phyloP scores from a whole-genome alignment of 2,113 vertebrate species.

The Argyrosomus japonicus region DNA sequence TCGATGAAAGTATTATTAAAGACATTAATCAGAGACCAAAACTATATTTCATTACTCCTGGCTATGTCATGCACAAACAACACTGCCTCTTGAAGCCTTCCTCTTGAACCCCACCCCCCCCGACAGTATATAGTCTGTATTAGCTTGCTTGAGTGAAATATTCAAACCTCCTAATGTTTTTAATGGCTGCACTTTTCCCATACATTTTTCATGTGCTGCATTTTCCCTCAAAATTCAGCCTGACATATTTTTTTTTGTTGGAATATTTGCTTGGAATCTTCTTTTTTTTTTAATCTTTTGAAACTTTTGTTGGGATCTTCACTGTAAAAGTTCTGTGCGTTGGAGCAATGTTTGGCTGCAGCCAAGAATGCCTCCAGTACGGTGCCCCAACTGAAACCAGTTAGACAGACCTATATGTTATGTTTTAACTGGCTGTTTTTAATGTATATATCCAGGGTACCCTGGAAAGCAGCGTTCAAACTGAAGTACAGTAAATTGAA shows the following conservation, averaged over 20 bases:
- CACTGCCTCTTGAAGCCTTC: not conserved
- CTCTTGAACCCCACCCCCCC: no score
- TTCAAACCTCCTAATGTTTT: conserved; percentile 1
- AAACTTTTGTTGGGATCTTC: not conserved
- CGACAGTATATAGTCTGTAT: not conserved
- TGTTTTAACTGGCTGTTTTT: not conserved
- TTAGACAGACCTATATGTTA: not conserved
- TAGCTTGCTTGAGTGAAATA: not conserved
- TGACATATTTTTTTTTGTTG: not conserved
- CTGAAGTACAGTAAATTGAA: not conserved
- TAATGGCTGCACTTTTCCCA: conserved; percentile 1
- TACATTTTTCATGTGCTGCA: not conserved
- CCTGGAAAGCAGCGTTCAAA: not conserved
- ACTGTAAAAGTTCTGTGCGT: not conserved
- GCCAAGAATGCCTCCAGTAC: not conserved
- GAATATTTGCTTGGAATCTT: not conserved
- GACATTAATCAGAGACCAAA: conserved; percentile 10
- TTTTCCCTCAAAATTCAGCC: not conserved
- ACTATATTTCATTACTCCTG: conserved; percentile 13
- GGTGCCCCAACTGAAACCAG: not conserved
- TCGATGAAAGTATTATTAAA: conserved; percentile 32
- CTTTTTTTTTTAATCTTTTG: not conserved
- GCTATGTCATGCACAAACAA: not conserved
- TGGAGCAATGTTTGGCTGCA: conserved; percentile 9
- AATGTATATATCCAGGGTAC: not conserved